Evolutionary conservation across 2,888 invertebrate species (phyloP).

Genomic region (Brenthis daphne): DNA sequence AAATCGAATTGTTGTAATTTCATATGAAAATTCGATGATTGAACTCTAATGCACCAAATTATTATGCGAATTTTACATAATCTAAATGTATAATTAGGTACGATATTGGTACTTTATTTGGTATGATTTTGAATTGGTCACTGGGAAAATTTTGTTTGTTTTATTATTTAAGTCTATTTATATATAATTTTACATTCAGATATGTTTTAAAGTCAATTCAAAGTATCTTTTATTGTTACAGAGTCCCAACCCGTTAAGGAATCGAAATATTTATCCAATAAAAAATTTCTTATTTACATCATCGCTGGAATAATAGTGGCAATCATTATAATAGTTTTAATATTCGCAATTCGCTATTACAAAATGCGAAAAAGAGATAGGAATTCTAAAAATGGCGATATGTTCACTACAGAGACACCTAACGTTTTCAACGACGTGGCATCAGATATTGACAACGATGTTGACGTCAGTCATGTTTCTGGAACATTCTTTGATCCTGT

Average conservation of each 20-base stretch:
- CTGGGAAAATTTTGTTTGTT: no score
- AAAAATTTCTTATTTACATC: constrained; percentile 40
- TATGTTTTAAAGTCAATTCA: background rate
- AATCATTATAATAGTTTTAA: constrained; percentile 32
- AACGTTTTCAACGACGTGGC: constrained; percentile 71
- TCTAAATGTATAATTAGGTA: background rate
- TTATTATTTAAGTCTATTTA: background rate
- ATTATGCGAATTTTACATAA: background rate
- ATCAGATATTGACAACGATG: constrained; percentile 74
- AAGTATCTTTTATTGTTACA: constrained; percentile 31
- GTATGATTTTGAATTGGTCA: no score
- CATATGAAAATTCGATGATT: constrained; percentile 16
- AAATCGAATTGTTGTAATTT: constrained; percentile 12
- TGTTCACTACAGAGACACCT: constrained; percentile 73
- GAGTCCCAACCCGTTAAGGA: constrained; percentile 46
- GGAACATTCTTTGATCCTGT: constrained; percentile 74
- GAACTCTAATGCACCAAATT: constrained; percentile 9
- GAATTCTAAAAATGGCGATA: constrained; percentile 69
- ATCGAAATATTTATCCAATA: constrained; percentile 38
- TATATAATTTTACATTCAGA: background rate
- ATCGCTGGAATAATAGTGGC: constrained; percentile 35
- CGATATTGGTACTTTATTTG: no score
- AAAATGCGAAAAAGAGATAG: constrained; percentile 51
- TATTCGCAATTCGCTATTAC: constrained; percentile 58
- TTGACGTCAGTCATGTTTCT: constrained; percentile 72